These are phyloP conservation scores for Microctenopoma steveboyesi DNA, from an alignment of 2,797 vertebrate genomes.

Conservation along the genomic window DNA sequence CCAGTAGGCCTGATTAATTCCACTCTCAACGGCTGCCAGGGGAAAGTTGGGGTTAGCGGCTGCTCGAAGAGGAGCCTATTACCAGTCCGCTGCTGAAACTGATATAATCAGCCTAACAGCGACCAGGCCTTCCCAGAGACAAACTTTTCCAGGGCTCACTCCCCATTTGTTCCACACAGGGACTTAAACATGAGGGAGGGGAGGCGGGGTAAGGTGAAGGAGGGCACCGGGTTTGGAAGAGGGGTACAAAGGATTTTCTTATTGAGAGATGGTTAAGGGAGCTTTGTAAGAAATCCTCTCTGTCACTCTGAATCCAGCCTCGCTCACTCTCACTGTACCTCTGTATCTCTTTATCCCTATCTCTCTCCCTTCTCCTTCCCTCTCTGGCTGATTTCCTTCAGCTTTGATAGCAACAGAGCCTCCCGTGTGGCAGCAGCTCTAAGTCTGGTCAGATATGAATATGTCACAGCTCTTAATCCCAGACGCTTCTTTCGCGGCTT, in stretches of 20 bases:
- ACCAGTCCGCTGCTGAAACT: constrained; percentile 92
- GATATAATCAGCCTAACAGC: constrained; percentile 97
- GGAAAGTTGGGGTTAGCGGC: constrained; percentile 92
- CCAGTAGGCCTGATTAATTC: constrained; percentile 99
- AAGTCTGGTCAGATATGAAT: constrained; percentile 85
- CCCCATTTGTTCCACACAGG: constrained; percentile 76
- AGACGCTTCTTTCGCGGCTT: constrained; percentile 64
- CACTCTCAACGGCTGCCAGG: constrained; percentile 95
- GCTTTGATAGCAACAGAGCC: constrained; percentile 85
- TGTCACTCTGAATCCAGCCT: constrained; percentile 47
- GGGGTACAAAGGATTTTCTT: constrained; percentile 81
- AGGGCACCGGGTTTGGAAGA: constrained; percentile 72
- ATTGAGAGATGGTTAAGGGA: constrained; percentile 78
- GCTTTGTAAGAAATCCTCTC: constrained; percentile 82
- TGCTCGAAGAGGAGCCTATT: constrained; percentile 97
- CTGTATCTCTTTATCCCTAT: constrained; percentile 73
- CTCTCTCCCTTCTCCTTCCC: constrained; percentile 54
- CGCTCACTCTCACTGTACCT: constrained; percentile 47
- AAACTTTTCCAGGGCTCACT: constrained; percentile 89
- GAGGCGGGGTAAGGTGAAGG: constrained; percentile 67
- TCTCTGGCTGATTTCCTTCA: constrained; percentile 75
- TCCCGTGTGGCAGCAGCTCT: constrained; percentile 74
- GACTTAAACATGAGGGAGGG: constrained; percentile 72
- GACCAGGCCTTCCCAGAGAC: constrained; percentile 86
- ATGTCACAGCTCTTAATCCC: constrained; percentile 84